Evolutionary conservation across 1,140 invertebrate genomes (phyloP), one percentile per base, ranked within the genome.

Genomic region (Papilio aristodemus): DNA sequence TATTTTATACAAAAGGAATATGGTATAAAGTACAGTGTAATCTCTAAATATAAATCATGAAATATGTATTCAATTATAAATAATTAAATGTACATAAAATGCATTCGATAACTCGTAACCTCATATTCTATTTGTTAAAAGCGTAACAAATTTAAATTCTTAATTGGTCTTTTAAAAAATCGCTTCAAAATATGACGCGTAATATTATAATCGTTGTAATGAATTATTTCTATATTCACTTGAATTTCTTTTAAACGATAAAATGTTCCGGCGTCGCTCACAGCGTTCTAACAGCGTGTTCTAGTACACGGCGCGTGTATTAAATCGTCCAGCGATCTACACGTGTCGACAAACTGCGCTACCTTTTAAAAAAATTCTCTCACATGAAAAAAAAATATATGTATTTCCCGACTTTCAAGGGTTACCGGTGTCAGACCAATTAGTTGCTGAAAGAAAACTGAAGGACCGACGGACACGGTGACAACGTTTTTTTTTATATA

Each of bases 391-490:
- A 78, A 75, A 87, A 83, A 80, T 72, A 79, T 73, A 62, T 68
- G 70, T 75, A 76, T 75, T 72, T 68, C 78, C 73, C 71, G 77
- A 76, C 72, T 67, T 71, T 71, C 70, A 71, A 71, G 84, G 83
- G 81, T 85, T 77, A 80, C 58, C 74, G 69, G 76, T 81, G 86
- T 86, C 87, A 89, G 80, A 89, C 86, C 87, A 90, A 90, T 90
- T 90, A 90, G 88, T 87, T 80, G 68, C 74, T 83, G 83, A 88
- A 88, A 86, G 83, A 85, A 81, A 77, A 71, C 73, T 74, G 71
- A 71, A 75, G 76, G 70, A 76, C 77, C 75, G 83, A 78, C 81
- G 85, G 86, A 85, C 85, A 87, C 68, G 70, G 70, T 75, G 78
- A 83, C 79, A 75, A 67, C 22, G 25, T 64, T 68, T 68, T 81